Evolutionary conservation across 2,797 vertebrate species (phyloP), one percentile per base, ranked within the genome.

Genomic region (Sparus aurata): DNA sequence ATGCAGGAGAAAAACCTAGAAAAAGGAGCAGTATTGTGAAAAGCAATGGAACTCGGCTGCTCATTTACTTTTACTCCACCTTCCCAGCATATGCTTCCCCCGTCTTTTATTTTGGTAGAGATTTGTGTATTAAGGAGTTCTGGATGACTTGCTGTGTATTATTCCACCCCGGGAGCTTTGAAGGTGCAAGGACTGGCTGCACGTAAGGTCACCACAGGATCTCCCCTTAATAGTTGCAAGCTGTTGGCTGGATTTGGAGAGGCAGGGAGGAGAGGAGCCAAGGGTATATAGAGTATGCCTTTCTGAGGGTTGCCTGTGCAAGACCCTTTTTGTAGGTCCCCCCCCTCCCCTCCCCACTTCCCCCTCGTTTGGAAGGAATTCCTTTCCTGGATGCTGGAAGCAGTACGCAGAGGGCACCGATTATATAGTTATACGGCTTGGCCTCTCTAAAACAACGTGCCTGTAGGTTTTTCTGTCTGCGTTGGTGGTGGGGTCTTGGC

Each of bases 171-270:
- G 74, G 88, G 89, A 93, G 90, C 92, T 94, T 94, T 94, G 91
- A 95, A 95, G 93, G 94, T 95, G 93, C 89, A 90, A 94, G 90
- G 90, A 93, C 91, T 91, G 92, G 86, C 91, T 92, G 91, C 92
- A 92, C 89, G 87, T 95, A 94, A 94, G 94, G 93, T 93, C 94
- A 93, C 90, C 81, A 87, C 93, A 92, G 94, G 93, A 95, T 92
- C 90, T 92, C 93, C 90, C 90, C 85, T 92, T 96, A 95, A 96
- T 95, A 89, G 93, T 92, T 95, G 86, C 94, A 95, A 95, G 95
- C 94, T 96, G 95, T 93, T 93, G 91, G 91, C 91, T 85, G 78
- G 88, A 87, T 86, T 87, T 85, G 75, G 82, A 87, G 86, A 89
- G 71, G 86, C 82, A 80, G 80, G 81, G 83, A 85, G 66, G 83